Evolutionary conservation across 2,113 vertebrate species (phyloP), one percentile per base, ranked within the genome.

Genomic region (Poeciliopsis retropinna): DNA sequence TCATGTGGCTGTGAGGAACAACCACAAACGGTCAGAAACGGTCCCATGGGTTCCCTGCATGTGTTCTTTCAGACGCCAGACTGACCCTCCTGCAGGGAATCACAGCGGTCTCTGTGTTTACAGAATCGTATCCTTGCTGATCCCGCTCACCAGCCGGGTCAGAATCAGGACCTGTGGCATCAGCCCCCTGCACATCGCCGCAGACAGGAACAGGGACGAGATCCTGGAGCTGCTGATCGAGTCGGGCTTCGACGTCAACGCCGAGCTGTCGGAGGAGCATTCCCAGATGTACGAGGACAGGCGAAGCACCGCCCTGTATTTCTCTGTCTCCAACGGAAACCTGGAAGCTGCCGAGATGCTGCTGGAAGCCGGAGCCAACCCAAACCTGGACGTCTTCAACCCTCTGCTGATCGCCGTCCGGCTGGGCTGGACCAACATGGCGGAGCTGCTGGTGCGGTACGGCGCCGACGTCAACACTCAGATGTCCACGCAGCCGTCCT

Each of bases 181-280:
- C 90, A 98, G 96, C 72, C 97, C 97, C 10, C 86, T 98, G 72
- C 97, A 98, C 80, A 69, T 97, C 4, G 96, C 97, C 0, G 96
- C 96, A 0, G 96, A 98, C 65, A 92, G 93, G 69, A 96, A 97
- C 90, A 87, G 94, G 0, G 94, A 97, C 2, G 90, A 90, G 1
- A 92, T 97, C 77, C 75, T 98, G 61, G 94, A 96, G 70, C 89
- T 94, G 67, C 91, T 97, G 72, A 93, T 97, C 0, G 76, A 93
- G 17, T 93, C 93, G 3, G 95, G 95, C 84, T 96, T 95, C 0
- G 94, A 96, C 1, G 94, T 96, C 75, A 96, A 96, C 68, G 67
- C 88, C 0, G 60, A 85, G 47, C 94, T 98, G 57, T 96, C 96
- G 0, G 81, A 85, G 0, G 95, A 96, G 34, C 90, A 93, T 14